Evolutionary conservation across 2,113 vertebrate genomes (phyloP), one percentile per base, ranked within the genome.

Genomic region (Grallaria varia): DNA sequence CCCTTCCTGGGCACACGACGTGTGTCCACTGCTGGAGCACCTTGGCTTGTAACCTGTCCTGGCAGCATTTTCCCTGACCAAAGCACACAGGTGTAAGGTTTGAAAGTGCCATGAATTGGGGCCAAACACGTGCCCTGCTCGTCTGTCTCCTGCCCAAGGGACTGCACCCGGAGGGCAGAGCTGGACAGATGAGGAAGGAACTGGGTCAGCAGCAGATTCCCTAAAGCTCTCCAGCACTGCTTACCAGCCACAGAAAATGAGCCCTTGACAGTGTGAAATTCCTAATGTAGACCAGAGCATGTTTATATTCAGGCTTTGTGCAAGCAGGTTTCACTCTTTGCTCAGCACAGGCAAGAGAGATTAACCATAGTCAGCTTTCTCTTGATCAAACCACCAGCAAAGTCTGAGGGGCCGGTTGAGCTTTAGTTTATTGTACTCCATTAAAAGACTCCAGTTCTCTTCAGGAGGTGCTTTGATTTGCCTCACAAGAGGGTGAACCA

Each of bases 161-260:
- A 25, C 64, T 77, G 74, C 60, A 35, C 13, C 28, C 76, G 35
- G 78, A 71, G 86, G 83, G 62, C 74, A 49, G 78, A 74, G 82
- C 81, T 68, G 91, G 78, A 52, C 31, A 69, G 60, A 52, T 1
- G 31, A 87, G 85, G 60, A 27, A 49, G 69, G 27, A 75, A 75
- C 25, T 85, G 62, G 71, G 87, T 60, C 60, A 91, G 87, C 89
- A 94, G 85, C 66, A 74, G 64, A 31, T 44, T 53, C 71, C 79
- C 53, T 0, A 7, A 35, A 56, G 74, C 74, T 45, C 33, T 64
- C 44, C 58, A 31, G 52, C 31, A 30, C 14, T 0, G 0, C 72
- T 78, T 2, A 0, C 31, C 56, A 80, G 81, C 10, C 77, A 16
- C 49, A 40, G 68, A 45, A 50, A 80, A 92, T 0, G 2, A 77